phyloP scores from a whole-genome alignment of 1,140 invertebrate species.

The Drosophila varians region DNA sequence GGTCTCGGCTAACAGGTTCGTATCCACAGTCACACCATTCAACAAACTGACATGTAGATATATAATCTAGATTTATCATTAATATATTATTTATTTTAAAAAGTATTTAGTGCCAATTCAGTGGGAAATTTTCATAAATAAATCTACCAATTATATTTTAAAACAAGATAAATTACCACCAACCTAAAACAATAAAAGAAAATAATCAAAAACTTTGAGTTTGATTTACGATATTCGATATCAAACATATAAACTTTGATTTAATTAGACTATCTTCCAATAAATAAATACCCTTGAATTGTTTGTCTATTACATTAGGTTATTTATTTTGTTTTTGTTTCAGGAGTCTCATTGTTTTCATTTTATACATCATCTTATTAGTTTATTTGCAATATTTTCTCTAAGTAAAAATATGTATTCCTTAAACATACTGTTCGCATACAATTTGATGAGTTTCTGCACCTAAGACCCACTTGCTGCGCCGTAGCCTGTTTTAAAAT shows the following conservation, averaged over 20 bases:
- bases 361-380: constrained; percentile 63
- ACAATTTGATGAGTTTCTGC: constrained; percentile 9
- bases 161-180: no score
- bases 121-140: no score
- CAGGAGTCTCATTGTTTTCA: constrained; percentile 78
- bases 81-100: not conserved
- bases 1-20: not conserved
- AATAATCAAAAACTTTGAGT: not conserved
- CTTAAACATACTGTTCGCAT: constrained; percentile 25
- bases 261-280: not conserved
- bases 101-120: no score
- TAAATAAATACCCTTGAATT: not conserved
- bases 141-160: no score
- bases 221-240: not conserved
- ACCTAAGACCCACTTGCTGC: constrained; percentile 33
- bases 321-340: constrained; percentile 62
- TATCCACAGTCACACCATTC: not conserved
- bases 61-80: not conserved
- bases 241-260: no score
- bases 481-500: constrained; percentile 60
- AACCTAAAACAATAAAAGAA: not conserved
- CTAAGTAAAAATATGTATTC: constrained; percentile 74
- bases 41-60: not conserved
- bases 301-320: constrained; percentile 54
- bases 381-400: constrained; percentile 64